phyloP scores from a whole-genome alignment of 2,113 vertebrate species.

The Myotis brandtii region DNA sequence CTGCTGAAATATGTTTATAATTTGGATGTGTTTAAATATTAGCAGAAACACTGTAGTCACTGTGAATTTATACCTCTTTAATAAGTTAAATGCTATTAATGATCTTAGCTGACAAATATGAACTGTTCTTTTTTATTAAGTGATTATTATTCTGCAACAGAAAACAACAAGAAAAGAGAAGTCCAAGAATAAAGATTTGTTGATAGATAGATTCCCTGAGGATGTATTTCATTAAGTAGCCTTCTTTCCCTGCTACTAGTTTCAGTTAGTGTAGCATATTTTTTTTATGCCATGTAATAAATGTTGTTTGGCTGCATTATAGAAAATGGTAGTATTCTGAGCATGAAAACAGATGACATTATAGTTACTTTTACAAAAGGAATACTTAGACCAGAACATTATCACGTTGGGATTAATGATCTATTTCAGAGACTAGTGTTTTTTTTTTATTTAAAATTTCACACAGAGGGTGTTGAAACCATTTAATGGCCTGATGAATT shows the following conservation, averaged over 20 bases:
- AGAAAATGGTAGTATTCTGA: slow-evolving; percentile 26
- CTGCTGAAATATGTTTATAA: slow-evolving; percentile 47
- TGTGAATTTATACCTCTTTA: slow-evolving; percentile 21
- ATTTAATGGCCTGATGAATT: neutral
- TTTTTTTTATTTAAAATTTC: slow-evolving; percentile 35
- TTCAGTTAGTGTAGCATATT: neutral
- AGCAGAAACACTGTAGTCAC: neutral
- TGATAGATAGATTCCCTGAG: slow-evolving; percentile 1
- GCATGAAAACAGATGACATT: slow-evolving; percentile 9
- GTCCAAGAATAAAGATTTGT: neutral
- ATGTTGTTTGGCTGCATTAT: neutral
- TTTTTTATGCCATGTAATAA: slow-evolving; percentile 10
- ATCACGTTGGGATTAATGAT: neutral
- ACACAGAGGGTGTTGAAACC: neutral
- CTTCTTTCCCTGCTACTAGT: neutral
- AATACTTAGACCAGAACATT: neutral
- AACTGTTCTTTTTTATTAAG: slow-evolving; percentile 48
- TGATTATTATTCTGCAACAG: slow-evolving; percentile 41
- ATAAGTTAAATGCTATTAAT: slow-evolving; percentile 46
- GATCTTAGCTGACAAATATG: slow-evolving; percentile 10
- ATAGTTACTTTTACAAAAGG: slow-evolving; percentile 14
- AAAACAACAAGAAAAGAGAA: slow-evolving; percentile 34
- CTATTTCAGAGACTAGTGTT: neutral
- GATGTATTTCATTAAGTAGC: neutral
- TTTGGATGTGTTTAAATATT: slow-evolving; percentile 33